These are phyloP conservation scores for Drosophila conformis DNA, from an alignment of 2,888 invertebrate genomes.

Conservation along the genomic window DNA sequence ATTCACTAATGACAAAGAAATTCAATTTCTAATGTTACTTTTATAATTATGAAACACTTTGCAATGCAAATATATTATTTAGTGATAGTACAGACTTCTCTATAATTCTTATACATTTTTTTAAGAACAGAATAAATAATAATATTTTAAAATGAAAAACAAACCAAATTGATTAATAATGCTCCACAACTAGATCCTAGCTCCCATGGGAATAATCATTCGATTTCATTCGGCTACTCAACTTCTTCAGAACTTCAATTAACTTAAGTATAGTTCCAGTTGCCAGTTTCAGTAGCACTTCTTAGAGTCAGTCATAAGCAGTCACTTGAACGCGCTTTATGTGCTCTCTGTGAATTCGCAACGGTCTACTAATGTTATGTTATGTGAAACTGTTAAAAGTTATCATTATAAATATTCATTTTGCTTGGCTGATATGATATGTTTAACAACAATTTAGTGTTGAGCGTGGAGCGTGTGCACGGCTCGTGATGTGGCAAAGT, in stretches of 20 bases:
- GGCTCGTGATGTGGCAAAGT: constrained; percentile 40
- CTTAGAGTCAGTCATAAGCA: neutral
- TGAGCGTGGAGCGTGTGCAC: constrained; percentile 49
- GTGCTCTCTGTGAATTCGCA: neutral
- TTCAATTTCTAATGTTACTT: constrained; percentile 46
- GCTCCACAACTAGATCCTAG: neutral
- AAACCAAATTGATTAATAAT: neutral
- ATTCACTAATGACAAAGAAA: constrained; percentile 30
- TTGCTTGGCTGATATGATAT: neutral
- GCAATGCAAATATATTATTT: constrained; percentile 5
- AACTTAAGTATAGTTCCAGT: neutral
- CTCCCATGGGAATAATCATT: neutral
- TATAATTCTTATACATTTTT: neutral
- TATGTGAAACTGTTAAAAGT: neutral
- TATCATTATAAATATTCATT: neutral
- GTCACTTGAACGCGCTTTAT: neutral
- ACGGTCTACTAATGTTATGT: neutral
- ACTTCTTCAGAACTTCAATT: neutral
- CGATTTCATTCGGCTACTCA: neutral
- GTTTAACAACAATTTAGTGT: constrained; percentile 8
- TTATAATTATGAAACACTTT: neutral
- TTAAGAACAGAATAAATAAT: neutral
- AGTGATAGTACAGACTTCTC: neutral
- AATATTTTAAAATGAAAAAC: neutral
- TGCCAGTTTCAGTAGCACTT: neutral